phyloP scores from a whole-genome alignment of 64 coral and sea anemone species.

The Montipora sp. region DNA sequence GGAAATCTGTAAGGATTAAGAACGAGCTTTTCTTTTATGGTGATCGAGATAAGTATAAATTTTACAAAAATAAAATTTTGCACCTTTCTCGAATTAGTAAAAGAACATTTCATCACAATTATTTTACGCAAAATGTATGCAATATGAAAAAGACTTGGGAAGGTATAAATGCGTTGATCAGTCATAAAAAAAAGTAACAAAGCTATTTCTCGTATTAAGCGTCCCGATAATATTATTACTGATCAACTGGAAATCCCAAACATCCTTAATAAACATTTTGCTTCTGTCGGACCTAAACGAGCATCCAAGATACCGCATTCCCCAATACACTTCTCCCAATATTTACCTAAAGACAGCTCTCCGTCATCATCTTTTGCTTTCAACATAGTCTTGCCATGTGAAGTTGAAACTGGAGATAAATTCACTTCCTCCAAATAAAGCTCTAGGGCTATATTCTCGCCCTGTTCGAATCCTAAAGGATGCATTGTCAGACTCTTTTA shows the following conservation, averaged over 20 bases:
- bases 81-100: too few relatives aligned
- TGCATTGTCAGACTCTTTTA: background rate
- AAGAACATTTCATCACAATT: too few relatives aligned
- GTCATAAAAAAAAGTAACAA: background rate
- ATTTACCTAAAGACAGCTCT: too few relatives aligned
- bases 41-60: background rate
- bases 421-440: constrained; percentile 7
- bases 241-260: too few relatives aligned
- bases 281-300: background rate
- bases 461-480: background rate
- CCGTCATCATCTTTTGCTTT: background rate
- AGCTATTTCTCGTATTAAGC: background rate
- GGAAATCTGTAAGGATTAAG: background rate
- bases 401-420: background rate
- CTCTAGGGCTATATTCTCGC: background rate
- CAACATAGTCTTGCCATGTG: background rate
- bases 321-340: too few relatives aligned
- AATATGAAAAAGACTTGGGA: too few relatives aligned
- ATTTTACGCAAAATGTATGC: too few relatives aligned
- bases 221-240: background rate
- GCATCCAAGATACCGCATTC: background rate
- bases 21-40: background rate
- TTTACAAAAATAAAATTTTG: background rate
- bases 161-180: too few relatives aligned
- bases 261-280: too few relatives aligned